Conservation (phyloP, 2,888 invertebrate genomes). For the Meandrusa payeni region DNA sequence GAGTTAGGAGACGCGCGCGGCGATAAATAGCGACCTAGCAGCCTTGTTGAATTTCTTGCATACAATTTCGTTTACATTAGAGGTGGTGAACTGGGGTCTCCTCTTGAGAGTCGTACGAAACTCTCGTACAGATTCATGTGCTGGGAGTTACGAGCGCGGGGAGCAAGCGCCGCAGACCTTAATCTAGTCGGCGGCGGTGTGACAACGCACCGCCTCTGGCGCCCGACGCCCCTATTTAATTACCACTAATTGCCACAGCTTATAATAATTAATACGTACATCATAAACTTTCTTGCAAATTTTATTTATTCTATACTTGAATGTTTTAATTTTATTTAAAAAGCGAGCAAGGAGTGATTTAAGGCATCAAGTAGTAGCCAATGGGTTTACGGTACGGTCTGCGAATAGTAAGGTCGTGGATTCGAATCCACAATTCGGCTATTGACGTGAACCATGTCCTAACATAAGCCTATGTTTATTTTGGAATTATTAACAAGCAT, state of each 20-base stretch:
- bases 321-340: too few species aligned
- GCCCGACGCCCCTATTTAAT: conserved; percentile 65
- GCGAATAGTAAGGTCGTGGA: too few species aligned
- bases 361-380: too few species aligned
- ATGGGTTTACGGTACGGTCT: too few species aligned
- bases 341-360: too few species aligned
- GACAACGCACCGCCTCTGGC: conserved; percentile 49
- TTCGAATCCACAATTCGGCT: too few species aligned
- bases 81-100: conserved; percentile 66
- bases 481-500: too few species aligned
- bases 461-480: too few species aligned
- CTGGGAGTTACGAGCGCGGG: conserved; percentile 69
- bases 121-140: conserved; percentile 74
- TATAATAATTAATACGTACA: conserved; percentile 57
- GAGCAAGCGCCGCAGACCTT: conserved; percentile 62
- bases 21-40: conserved; percentile 74
- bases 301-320: too few species aligned
- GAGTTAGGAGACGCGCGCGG: conserved; percentile 71
- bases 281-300: conserved; percentile 62
- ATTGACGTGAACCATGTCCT: too few species aligned
- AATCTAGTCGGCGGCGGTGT: conserved; percentile 61
- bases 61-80: conserved; percentile 79
- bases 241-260: conserved; percentile 73
- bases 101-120: conserved; percentile 70
- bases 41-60: conserved; percentile 75